Conservation (phyloP, 2,113 vertebrate genomes). For the Rhombomys opimus region DNA sequence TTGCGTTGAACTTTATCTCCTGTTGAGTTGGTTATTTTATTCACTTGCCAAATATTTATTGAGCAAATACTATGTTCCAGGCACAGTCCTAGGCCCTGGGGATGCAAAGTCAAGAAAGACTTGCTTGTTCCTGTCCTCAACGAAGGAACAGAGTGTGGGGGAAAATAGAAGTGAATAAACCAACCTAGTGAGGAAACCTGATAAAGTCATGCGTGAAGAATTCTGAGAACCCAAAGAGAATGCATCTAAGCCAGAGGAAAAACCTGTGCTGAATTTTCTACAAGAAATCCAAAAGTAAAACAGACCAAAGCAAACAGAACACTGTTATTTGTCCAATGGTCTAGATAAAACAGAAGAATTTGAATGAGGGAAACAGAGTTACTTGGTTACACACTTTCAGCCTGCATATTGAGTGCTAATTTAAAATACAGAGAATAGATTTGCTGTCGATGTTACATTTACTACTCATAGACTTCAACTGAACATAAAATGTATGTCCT, state of each 20-base stretch:
- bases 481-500: not conserved
- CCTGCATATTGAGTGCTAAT: not conserved
- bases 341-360: slow-evolving; percentile 35
- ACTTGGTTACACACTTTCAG: not conserved
- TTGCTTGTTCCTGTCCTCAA: slow-evolving; percentile 19
- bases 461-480: not conserved
- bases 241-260: not conserved
- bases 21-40: slow-evolving; percentile 51
- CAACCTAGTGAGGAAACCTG: not conserved
- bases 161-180: not conserved
- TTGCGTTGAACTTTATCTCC: slow-evolving; percentile 55
- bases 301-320: not conserved
- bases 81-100: slow-evolving; percentile 40
- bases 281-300: not conserved
- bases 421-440: slow-evolving; percentile 42
- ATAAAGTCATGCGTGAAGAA: not conserved
- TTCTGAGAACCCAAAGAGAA: not conserved
- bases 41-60: slow-evolving; percentile 68
- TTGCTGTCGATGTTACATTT: not conserved
- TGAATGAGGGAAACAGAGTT: slow-evolving; percentile 22
- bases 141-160: not conserved
- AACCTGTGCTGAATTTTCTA: not conserved
- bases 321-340: not conserved
- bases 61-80: slow-evolving; percentile 66
- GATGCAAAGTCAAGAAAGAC: slow-evolving; percentile 66